phyloP scores from a whole-genome alignment of 2,797 vertebrate species.

The Gadopsis marmoratus region DNA sequence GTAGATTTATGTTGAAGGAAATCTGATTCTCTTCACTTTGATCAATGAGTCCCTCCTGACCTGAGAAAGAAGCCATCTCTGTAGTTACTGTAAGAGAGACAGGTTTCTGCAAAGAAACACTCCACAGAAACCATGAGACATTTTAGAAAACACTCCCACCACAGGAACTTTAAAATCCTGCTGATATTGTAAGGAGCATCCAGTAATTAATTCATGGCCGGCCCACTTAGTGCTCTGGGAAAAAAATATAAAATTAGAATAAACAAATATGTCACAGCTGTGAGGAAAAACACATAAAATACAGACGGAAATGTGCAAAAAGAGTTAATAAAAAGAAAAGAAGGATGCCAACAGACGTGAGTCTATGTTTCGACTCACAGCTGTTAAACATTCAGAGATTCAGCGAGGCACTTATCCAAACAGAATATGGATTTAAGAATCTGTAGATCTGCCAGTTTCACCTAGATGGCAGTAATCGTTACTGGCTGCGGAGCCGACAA shows the following conservation, averaged over 20 bases:
- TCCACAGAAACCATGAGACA: conserved; percentile 1
- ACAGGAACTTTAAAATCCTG: neutral
- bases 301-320: neutral
- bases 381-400: neutral
- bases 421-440: neutral
- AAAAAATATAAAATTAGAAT: neutral
- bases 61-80: neutral
- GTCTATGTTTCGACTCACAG: neutral
- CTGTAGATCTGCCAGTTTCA: conserved; percentile 4
- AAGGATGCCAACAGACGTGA: neutral
- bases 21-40: neutral
- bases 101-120: conserved; percentile 1
- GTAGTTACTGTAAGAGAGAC: neutral
- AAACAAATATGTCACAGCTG: neutral
- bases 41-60: conserved; percentile 1
- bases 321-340: neutral
- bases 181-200: conserved; percentile 1
- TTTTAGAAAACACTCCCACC: conserved; percentile 6
- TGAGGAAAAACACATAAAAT: conserved; percentile 7
- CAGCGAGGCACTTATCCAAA: neutral
- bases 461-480: conserved; percentile 4
- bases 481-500: neutral
- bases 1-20: neutral
- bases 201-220: neutral
- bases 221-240: neutral